These are phyloP conservation scores for Epirrhoe tristata DNA, from an alignment of 2,888 invertebrate species.

Conservation along the genomic window DNA sequence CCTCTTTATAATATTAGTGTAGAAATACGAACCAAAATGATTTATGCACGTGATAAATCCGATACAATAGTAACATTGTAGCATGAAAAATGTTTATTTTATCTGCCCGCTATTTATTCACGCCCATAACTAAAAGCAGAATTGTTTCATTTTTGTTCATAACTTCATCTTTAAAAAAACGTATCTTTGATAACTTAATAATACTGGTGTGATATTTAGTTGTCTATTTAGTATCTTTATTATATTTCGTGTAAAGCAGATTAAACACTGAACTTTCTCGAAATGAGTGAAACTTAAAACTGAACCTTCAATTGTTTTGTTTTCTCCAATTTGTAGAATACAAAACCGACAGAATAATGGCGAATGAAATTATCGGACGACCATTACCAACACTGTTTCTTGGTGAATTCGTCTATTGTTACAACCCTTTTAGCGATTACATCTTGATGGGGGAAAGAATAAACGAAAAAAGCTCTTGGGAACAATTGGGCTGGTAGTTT, in stretches of 20 bases:
- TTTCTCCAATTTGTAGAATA: neutral
- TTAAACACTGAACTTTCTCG: neutral
- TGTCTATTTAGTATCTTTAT: too few relatives aligned
- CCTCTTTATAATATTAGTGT: too few relatives aligned
- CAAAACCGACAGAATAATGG: constrained; percentile 3
- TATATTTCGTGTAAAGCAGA: too few relatives aligned
- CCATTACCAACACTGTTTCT: constrained; percentile 10
- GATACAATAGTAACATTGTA: constrained; percentile 1
- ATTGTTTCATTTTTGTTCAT: constrained; percentile 4
- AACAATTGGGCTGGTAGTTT: constrained; percentile 24
- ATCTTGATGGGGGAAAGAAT: constrained; percentile 37
- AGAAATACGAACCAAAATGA: constrained; percentile 6
- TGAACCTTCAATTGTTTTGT: too few relatives aligned
- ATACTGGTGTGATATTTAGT: too few relatives aligned
- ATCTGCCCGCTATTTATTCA: constrained; percentile 7
- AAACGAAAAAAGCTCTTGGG: constrained; percentile 14
- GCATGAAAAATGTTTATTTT: constrained; percentile 22
- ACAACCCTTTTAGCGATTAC: constrained; percentile 41
- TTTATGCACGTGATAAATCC: constrained; percentile 19
- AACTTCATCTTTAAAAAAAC: too few relatives aligned
- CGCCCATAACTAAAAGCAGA: constrained; percentile 4
- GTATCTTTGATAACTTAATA: too few relatives aligned
- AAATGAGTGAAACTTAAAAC: neutral
- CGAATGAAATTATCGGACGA: constrained; percentile 10
- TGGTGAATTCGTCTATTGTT: constrained; percentile 36